Evolutionary conservation across 2,113 vertebrate genomes (phyloP).

Genomic region (Tor tambroides): DNA sequence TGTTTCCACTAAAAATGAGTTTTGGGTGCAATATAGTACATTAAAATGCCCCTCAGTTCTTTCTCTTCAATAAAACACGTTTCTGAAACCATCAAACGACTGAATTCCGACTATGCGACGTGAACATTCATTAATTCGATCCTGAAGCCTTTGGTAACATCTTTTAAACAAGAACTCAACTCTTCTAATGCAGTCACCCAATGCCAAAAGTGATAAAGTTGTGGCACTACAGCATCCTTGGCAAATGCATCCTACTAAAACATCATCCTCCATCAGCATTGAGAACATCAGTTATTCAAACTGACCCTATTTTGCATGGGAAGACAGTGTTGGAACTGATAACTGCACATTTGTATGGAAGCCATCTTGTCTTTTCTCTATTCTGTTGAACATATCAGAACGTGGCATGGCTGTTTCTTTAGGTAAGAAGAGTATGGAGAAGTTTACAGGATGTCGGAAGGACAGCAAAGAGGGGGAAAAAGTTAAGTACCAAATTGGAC

Average conservation of each 20-base stretch:
- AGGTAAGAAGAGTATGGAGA: constrained; percentile 30
- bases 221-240: constrained; percentile 30
- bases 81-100: constrained; percentile 37
- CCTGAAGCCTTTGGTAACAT: constrained; percentile 77
- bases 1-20: neutral
- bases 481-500: constrained; percentile 73
- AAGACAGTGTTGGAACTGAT: constrained; percentile 42
- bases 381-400: constrained; percentile 51
- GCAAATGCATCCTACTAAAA: constrained; percentile 9
- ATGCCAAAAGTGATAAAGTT: constrained; percentile 34
- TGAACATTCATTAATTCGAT: constrained; percentile 74
- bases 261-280: neutral
- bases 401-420: constrained; percentile 50
- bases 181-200: constrained; percentile 36
- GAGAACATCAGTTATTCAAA: constrained; percentile 16
- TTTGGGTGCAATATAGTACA: neutral
- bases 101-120: constrained; percentile 49
- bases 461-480: constrained; percentile 49
- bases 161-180: constrained; percentile 41
- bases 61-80: constrained; percentile 8
- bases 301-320: constrained; percentile 17
- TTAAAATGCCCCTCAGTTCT: neutral
- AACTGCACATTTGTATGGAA: constrained; percentile 31
- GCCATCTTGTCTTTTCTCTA: constrained; percentile 55
- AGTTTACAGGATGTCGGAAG: constrained; percentile 25